Conservation (phyloP, 2,888 invertebrate species). For the Athetis lepigone region DNA sequence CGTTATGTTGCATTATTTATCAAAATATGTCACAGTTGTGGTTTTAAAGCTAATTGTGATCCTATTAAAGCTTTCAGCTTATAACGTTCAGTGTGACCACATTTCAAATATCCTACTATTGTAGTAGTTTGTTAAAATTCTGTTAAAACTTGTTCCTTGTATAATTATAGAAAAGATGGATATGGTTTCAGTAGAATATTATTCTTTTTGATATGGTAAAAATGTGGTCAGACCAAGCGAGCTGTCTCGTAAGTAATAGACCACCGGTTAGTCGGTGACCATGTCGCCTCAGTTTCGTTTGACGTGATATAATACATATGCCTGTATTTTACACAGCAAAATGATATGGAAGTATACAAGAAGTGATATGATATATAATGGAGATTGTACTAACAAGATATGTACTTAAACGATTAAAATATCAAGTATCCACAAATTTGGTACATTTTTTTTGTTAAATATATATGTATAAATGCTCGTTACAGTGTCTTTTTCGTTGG, state of each 20-base stretch:
- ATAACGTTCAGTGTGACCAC: slow-evolving; percentile 64
- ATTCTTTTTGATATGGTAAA: slow-evolving; percentile 59
- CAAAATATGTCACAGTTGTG: slow-evolving; percentile 74
- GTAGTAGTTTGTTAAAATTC: slow-evolving; percentile 56
- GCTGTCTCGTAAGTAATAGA: slow-evolving; percentile 65
- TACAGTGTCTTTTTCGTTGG: slow-evolving; percentile 88
- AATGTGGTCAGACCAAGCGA: slow-evolving; percentile 66
- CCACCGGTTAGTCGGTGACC: slow-evolving; percentile 63
- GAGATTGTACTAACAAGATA: slow-evolving; percentile 90
- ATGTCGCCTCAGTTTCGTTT: slow-evolving; percentile 69
- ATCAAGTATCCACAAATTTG: slow-evolving; percentile 84
- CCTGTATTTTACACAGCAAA: slow-evolving; percentile 83
- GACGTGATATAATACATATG: slow-evolving; percentile 83
- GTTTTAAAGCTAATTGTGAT: slow-evolving; percentile 72
- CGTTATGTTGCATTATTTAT: slow-evolving; percentile 64
- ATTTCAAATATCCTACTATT: slow-evolving; percentile 52
- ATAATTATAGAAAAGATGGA: slow-evolving; percentile 62
- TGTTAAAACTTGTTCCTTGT: slow-evolving; percentile 53
- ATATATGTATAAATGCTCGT: slow-evolving; percentile 86
- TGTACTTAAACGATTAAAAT: slow-evolving; percentile 87
- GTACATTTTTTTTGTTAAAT: slow-evolving; percentile 77
- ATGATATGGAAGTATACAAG: slow-evolving; percentile 90
- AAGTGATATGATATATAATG: slow-evolving; percentile 88
- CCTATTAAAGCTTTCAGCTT: slow-evolving; percentile 82
- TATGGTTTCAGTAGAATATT: slow-evolving; percentile 50